These are phyloP conservation scores for Antheraea pernyi DNA, from an alignment of 1,140 invertebrate species.

Conservation along the genomic window DNA sequence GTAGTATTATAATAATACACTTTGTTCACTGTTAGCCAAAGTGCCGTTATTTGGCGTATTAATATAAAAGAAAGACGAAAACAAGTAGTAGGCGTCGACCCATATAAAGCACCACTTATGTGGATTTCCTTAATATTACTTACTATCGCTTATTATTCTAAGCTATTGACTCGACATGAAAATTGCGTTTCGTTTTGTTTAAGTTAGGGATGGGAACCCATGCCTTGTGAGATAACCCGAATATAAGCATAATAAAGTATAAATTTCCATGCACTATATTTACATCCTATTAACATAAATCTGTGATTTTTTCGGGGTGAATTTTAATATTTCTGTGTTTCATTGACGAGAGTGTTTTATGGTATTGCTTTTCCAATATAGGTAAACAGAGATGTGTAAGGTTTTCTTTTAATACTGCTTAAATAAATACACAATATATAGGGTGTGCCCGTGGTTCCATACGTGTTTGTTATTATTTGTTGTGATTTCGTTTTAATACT, in stretches of 20 bases:
- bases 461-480: too few relatives aligned
- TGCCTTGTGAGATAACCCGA: constrained; percentile 42
- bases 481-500: too few relatives aligned
- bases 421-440: too few relatives aligned
- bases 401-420: too few relatives aligned
- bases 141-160: constrained; percentile 75
- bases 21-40: too few relatives aligned
- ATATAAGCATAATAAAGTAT: constrained; percentile 40
- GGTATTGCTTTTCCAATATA: constrained; percentile 5
- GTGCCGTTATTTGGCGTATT: too few relatives aligned
- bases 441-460: too few relatives aligned
- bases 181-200: constrained; percentile 74
- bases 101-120: constrained; percentile 40
- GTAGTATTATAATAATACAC: too few relatives aligned
- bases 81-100: constrained; percentile 24
- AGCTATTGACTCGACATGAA: constrained; percentile 74
- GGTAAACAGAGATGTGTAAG: not conserved
- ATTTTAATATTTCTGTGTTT: constrained; percentile 21
- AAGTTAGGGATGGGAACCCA: constrained; percentile 50
- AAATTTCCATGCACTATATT: constrained; percentile 41
- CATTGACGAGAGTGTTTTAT: constrained; percentile 11
- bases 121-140: constrained; percentile 63
- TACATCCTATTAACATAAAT: constrained; percentile 49
- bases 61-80: constrained; percentile 16
- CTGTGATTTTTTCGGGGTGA: constrained; percentile 26